Conservation (phyloP, 2,113 vertebrate species). For the Vanacampus margaritifer region DNA sequence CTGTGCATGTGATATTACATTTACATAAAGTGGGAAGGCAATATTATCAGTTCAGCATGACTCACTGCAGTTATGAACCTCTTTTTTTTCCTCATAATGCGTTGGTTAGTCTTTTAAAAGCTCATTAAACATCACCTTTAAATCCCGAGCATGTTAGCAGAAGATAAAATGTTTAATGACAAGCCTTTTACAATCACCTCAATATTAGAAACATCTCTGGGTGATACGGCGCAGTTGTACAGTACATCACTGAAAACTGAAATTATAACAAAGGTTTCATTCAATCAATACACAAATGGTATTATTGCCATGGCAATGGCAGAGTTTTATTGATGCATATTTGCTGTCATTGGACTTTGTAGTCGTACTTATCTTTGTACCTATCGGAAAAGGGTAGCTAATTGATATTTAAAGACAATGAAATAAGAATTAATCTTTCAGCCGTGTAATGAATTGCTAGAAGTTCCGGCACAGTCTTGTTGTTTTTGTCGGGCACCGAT, state of each 20-base stretch:
- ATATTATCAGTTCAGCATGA: not conserved
- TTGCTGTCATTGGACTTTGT: not conserved
- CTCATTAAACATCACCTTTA: not conserved
- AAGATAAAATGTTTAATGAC: not conserved
- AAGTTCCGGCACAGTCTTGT: not conserved
- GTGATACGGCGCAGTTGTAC: not conserved
- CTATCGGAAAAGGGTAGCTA: not conserved
- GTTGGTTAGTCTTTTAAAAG: not conserved
- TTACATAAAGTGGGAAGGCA: not conserved
- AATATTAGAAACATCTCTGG: not conserved
- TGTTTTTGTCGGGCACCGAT: not conserved
- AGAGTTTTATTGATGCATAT: not conserved
- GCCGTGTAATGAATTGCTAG: not conserved
- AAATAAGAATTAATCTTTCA: not conserved
- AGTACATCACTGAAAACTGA: not conserved
- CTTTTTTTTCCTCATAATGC: not conserved
- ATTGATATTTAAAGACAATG: not conserved
- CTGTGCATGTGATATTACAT: not conserved
- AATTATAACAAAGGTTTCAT: not conserved
- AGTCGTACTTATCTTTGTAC: not conserved
- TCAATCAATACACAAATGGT: not conserved
- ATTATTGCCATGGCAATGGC: not conserved
- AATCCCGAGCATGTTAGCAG: not conserved
- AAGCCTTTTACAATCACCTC: not conserved
- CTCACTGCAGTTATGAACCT: not conserved